Percentiles rank a stretch among this genome's conserved stretches.
phyloP scores from a whole-genome alignment of 2,797 vertebrate genomes.

The Nyctibius grandis region DNA sequence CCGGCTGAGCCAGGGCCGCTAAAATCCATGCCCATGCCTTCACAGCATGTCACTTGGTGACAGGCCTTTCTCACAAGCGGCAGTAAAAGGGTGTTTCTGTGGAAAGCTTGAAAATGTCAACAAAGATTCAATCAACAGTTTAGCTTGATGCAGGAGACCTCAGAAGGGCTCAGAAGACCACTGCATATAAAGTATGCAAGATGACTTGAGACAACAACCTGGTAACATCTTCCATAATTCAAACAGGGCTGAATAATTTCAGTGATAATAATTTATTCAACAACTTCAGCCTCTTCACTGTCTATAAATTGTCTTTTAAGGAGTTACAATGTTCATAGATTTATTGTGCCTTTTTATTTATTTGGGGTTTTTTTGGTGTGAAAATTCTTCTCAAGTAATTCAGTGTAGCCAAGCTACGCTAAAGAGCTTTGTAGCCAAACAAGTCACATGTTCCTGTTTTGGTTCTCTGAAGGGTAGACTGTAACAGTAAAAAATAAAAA shows the following conservation, averaged over 20 bases:
- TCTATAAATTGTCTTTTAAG: constrained; percentile 33
- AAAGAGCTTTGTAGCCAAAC: background rate
- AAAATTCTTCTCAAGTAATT: background rate
- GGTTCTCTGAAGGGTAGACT: background rate
- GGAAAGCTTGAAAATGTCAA: background rate
- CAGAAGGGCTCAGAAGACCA: background rate
- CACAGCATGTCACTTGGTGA: rapidly evolving
- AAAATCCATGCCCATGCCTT: background rate
- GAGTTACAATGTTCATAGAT: background rate
- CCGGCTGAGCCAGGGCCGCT: rapidly evolving
- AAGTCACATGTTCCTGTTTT: background rate
- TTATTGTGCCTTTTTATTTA: background rate
- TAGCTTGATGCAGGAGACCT: background rate
- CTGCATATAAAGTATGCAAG: background rate
- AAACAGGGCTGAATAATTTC: constrained; percentile 28
- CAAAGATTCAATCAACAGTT: background rate
- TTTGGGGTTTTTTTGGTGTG: background rate
- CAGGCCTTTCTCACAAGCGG: background rate
- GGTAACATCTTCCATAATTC: constrained; percentile 16
- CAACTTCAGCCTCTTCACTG: background rate
- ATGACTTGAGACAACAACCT: background rate
- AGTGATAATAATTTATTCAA: constrained; percentile 47
- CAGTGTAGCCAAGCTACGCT: background rate
- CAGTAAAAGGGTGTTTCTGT: background rate
- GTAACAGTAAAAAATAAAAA: background rate